Conservation (phyloP, 1,140 invertebrate genomes). For the Drosophila erecta region DNA sequence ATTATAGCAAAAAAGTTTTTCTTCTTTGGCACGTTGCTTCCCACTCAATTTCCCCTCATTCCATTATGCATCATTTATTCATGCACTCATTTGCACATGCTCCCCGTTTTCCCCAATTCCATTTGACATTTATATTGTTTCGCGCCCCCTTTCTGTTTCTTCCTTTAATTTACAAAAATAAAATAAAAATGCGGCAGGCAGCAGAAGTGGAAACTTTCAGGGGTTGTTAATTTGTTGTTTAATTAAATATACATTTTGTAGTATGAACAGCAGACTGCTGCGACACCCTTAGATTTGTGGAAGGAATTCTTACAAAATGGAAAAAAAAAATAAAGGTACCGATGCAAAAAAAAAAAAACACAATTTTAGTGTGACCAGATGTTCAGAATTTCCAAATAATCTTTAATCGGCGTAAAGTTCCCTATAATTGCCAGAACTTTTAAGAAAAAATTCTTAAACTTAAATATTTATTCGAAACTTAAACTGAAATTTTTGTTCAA, state of each 20-base stretch:
- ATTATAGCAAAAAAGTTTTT: slow-evolving; percentile 11
- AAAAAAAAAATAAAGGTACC: neutral
- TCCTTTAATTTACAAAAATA: slow-evolving; percentile 38
- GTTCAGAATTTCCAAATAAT: neutral
- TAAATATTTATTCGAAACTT: neutral
- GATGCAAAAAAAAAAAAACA: neutral
- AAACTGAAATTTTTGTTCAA: neutral
- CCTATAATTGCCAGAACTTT: neutral
- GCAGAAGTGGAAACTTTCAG: neutral
- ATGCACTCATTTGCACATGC: slow-evolving; percentile 53
- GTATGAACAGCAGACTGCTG: too few species aligned
- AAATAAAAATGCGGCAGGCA: slow-evolving; percentile 11
- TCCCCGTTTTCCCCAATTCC: slow-evolving; percentile 30
- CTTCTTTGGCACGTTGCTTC: slow-evolving; percentile 13
- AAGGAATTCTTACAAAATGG: neutral
- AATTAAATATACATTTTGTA: neutral
- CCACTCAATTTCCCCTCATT: slow-evolving; percentile 32
- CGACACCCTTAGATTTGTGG: neutral
- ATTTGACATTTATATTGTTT: slow-evolving; percentile 35
- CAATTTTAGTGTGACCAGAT: neutral
- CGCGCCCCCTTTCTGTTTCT: slow-evolving; percentile 6
- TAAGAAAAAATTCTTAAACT: neutral
- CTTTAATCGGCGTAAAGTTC: too few species aligned
- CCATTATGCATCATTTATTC: slow-evolving; percentile 52
- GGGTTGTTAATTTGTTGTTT: slow-evolving; percentile 9